These are phyloP conservation scores for Blennius ocellaris DNA, from an alignment of 2,113 vertebrate species.

Conservation along the genomic window DNA sequence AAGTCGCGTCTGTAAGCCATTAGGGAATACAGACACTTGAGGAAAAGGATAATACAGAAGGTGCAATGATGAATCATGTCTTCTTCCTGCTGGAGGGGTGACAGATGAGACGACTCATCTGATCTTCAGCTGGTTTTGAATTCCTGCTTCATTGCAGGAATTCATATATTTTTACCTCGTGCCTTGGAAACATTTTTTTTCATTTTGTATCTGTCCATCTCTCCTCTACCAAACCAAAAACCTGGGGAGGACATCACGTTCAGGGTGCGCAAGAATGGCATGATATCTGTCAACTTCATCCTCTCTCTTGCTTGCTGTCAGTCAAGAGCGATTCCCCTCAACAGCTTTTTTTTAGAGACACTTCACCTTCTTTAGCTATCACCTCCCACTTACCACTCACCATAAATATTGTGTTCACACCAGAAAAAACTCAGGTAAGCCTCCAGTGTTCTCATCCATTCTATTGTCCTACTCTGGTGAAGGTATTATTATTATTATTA, in stretches of 20 bases:
- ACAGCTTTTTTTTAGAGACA: constrained; percentile 58
- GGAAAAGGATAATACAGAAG: constrained; percentile 12
- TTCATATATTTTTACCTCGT: constrained; percentile 1
- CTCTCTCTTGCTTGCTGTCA: constrained; percentile 62
- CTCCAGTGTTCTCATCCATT: no score
- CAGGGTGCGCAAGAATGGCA: constrained; percentile 56
- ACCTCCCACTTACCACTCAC: neutral
- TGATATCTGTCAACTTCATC: constrained; percentile 71
- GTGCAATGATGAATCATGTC: constrained; percentile 14
- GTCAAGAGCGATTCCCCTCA: constrained; percentile 57
- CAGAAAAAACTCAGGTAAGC: no score
- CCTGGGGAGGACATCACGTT: constrained; percentile 65
- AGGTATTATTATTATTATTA: no score
- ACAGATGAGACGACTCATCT: constrained; percentile 34
- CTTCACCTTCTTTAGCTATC: constrained; percentile 43
- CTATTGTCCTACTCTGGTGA: no score
- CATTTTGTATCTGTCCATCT: constrained; percentile 37
- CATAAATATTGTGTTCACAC: no score
- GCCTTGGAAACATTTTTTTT: constrained; percentile 16
- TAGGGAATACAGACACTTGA: neutral
- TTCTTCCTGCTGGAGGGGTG: constrained; percentile 18
- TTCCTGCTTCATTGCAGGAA: constrained; percentile 12
- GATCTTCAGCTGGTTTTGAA: constrained; percentile 4
- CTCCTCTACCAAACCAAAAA: constrained; percentile 67
- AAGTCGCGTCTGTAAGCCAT: constrained; percentile 22